These are phyloP conservation scores for Caenorhabditis sp. DNA, from an alignment of 2,888 invertebrate species.

Conservation along the genomic window DNA sequence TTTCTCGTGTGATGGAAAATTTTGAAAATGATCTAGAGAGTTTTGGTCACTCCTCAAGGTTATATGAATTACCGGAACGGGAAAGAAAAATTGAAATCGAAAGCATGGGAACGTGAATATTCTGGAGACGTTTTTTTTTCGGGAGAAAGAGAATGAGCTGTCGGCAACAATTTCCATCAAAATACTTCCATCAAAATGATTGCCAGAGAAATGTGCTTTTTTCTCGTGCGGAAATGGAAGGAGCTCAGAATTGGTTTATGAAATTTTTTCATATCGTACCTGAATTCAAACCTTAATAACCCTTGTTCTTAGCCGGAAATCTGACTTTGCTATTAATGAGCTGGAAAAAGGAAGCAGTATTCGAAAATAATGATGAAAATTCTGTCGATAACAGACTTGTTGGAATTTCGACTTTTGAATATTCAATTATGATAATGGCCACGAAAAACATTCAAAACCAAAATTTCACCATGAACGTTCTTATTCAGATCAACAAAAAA, in stretches of 20 bases:
- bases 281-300: too few species aligned
- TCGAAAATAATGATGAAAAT: too few species aligned
- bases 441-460: too few species aligned
- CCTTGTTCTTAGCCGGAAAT: too few species aligned
- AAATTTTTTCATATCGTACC: too few species aligned
- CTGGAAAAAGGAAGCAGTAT: too few species aligned
- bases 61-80: neutral
- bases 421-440: conserved; percentile 13
- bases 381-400: neutral
- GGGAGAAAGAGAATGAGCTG: neutral
- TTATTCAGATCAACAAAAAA: conserved; percentile 32
- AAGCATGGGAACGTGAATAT: conserved; percentile 36
- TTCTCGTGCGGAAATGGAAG: neutral
- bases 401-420: neutral
- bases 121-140: neutral
- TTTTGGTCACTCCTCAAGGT: neutral
- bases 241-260: neutral
- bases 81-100: conserved; percentile 17
- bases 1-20: too few species aligned
- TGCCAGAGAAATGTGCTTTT: neutral
- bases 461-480: too few species aligned
- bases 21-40: neutral
- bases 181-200: conserved; percentile 30
- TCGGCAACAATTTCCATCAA: conserved; percentile 16
- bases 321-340: too few species aligned